These are phyloP conservation scores for human DNA, from an alignment of 2,113 vertebrate species.

Conservation along the genomic window GRCh38 chr15:74766501-74767000, in stretches of 20 bases:
- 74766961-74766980: not conserved
- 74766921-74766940: not conserved
- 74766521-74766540: not conserved
- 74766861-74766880: not conserved
- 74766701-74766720: not conserved
- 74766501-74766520: not conserved
- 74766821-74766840: not conserved
- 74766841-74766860: not conserved
- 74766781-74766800: not conserved
- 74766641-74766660: too few species aligned
- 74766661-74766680: not conserved
- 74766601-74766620: too few species aligned
- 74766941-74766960: not conserved
- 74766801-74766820: rapidly evolving
- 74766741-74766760: not conserved
- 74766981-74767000: too few species aligned
- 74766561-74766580: not conserved
- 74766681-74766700: rapidly evolving
- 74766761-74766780: not conserved
- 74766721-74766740: not conserved
- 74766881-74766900: not conserved
- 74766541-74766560: not conserved
- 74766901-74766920: not conserved
- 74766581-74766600: too few species aligned
- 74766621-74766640: too few species aligned